Evolutionary conservation across 2,888 invertebrate genomes (phyloP).

Genomic region (Syritta pipiens): DNA sequence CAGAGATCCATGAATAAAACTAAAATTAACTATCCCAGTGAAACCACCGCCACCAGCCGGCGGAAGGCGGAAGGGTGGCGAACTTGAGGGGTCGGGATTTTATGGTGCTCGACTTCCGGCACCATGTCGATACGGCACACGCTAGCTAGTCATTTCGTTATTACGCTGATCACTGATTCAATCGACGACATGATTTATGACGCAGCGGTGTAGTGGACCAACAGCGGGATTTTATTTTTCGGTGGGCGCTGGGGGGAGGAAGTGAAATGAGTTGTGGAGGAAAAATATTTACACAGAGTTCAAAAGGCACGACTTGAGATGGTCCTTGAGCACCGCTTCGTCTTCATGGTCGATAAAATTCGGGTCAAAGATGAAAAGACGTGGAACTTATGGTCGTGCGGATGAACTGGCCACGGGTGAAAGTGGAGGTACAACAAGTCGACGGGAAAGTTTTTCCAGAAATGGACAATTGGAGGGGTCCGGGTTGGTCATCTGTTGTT

Average conservation of each 20-base stretch:
- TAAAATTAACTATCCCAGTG: constrained; percentile 59
- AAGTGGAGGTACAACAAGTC: constrained; percentile 17
- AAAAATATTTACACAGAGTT: constrained; percentile 77
- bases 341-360: constrained; percentile 63
- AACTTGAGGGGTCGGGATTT: constrained; percentile 61
- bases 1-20: constrained; percentile 62
- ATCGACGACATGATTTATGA: constrained; percentile 77
- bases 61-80: background rate
- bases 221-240: too few species aligned
- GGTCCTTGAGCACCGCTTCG: too few species aligned
- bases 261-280: constrained; percentile 78
- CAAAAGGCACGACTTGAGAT: constrained; percentile 38
- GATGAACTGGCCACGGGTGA: background rate
- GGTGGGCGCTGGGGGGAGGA: constrained; percentile 44
- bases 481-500: background rate
- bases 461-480: background rate
- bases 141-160: constrained; percentile 70
- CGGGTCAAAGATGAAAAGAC: constrained; percentile 51
- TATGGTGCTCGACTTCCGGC: constrained; percentile 68
- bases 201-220: constrained; percentile 71
- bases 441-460: constrained; percentile 16
- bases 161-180: constrained; percentile 69
- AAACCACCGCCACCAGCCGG: background rate
- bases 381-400: constrained; percentile 18
- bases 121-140: constrained; percentile 69